Conservation (phyloP, 2,888 invertebrate species). For the Chydorus sphaericus region DNA sequence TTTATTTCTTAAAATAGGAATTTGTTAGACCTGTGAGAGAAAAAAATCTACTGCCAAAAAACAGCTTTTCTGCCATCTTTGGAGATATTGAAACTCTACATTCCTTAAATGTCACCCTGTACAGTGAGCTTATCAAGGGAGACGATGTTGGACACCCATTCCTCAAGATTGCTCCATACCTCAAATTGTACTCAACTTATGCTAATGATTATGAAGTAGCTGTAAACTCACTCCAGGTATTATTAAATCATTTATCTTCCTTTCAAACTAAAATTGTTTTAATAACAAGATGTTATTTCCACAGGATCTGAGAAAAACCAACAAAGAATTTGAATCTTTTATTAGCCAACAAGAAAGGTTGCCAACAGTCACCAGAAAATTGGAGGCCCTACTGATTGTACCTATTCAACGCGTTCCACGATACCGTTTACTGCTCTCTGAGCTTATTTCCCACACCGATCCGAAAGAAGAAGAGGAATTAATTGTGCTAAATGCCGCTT, state of each 20-base stretch:
- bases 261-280: conserved; percentile 14
- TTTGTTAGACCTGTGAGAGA: conserved; percentile 44
- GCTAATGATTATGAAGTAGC: conserved; percentile 55
- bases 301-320: conserved; percentile 36
- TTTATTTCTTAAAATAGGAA: neutral
- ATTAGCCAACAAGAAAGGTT: conserved; percentile 46
- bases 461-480: neutral
- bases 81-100: conserved; percentile 48
- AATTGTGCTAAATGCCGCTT: conserved; percentile 34
- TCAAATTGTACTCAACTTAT: conserved; percentile 61
- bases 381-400: conserved; percentile 55
- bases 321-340: conserved; percentile 40
- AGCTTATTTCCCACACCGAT: conserved; percentile 42
- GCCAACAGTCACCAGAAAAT: conserved; percentile 51
- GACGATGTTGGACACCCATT: conserved; percentile 49
- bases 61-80: conserved; percentile 40
- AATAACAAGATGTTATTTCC: conserved; percentile 15
- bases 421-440: conserved; percentile 53
- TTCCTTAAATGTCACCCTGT: conserved; percentile 44
- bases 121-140: conserved; percentile 34
- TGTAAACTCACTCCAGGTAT: conserved; percentile 43
- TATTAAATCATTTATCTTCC: conserved; percentile 1
- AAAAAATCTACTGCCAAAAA: conserved; percentile 34
- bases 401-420: conserved; percentile 66
- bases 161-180: conserved; percentile 53